A percentile compares a stretch with the other conserved stretches of the same genome.
Evolutionary conservation across 2,797 vertebrate species (phyloP).

Genomic region (Anolis apletophallus): DNA sequence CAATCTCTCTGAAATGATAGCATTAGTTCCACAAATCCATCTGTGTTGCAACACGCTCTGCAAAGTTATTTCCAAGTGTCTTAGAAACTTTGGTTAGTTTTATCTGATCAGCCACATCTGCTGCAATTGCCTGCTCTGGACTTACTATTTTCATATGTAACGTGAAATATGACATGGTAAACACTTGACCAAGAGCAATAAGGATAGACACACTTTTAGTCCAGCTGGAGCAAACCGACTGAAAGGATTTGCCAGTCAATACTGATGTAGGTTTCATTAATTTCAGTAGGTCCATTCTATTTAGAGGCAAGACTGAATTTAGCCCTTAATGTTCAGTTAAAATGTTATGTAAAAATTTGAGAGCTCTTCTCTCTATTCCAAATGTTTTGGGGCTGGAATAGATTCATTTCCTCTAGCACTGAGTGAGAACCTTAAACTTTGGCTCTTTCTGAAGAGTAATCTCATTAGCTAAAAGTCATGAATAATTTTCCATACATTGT

Average conservation of each 20-base stretch:
- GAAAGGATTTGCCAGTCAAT: no score
- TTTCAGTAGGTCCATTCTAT: no score
- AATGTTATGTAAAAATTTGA: slow-evolving; percentile 4
- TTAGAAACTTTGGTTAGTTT: slow-evolving; percentile 11
- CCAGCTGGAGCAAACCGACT: no score
- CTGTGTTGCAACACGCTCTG: neutral
- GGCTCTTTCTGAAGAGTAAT: slow-evolving; percentile 19
- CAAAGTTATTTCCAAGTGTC: slow-evolving; percentile 17
- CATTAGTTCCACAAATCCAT: slow-evolving; percentile 18
- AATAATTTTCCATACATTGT: slow-evolving; percentile 27
- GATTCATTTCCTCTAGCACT: slow-evolving; percentile 18
- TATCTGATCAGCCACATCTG: slow-evolving; percentile 27
- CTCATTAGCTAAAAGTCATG: slow-evolving; percentile 28
- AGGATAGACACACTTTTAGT: neutral
- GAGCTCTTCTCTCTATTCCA: no score
- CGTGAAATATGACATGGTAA: slow-evolving; percentile 18
- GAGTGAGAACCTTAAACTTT: slow-evolving; percentile 23
- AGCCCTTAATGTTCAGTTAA: slow-evolving; percentile 1
- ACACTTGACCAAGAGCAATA: neutral
- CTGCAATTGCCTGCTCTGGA: neutral
- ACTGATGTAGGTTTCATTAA: no score
- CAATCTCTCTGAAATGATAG: slow-evolving; percentile 14
- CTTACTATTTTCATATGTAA: slow-evolving; percentile 24
- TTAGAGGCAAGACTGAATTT: no score
- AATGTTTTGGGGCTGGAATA: neutral